Evolutionary conservation across 2,113 vertebrate genomes (phyloP).

Genomic region (Clarias gariepinus): DNA sequence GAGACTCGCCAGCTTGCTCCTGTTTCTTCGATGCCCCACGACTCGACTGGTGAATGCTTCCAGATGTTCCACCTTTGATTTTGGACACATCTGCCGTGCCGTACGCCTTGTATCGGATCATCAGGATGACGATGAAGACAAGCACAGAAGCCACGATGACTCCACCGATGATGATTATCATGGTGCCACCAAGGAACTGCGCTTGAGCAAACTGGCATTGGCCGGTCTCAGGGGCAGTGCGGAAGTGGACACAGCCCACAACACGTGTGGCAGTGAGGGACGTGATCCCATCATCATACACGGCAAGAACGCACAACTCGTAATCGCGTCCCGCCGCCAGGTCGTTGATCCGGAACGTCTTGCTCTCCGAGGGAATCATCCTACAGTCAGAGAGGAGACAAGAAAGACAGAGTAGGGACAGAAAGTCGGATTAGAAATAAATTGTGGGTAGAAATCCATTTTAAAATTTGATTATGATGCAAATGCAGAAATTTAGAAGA

Average conservation of each 20-base stretch:
- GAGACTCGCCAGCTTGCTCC: slow-evolving; percentile 57
- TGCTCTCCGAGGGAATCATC: slow-evolving; percentile 89
- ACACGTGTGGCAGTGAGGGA: slow-evolving; percentile 83
- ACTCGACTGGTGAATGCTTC: slow-evolving; percentile 58
- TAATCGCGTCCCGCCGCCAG: slow-evolving; percentile 87
- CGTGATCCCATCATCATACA: slow-evolving; percentile 87
- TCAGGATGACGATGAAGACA: slow-evolving; percentile 94
- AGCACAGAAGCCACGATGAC: slow-evolving; percentile 93
- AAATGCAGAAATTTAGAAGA: background rate
- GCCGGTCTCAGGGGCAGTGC: slow-evolving; percentile 78
- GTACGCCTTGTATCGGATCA: slow-evolving; percentile 93
- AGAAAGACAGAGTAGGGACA: background rate
- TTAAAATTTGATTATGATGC: background rate
- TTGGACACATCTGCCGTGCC: slow-evolving; percentile 67
- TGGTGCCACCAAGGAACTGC: slow-evolving; percentile 91
- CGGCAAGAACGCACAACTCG: slow-evolving; percentile 88
- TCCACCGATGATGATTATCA: slow-evolving; percentile 95
- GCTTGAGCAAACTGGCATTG: slow-evolving; percentile 85
- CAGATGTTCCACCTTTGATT: slow-evolving; percentile 62
- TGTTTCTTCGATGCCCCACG: slow-evolving; percentile 69
- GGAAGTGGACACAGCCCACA: slow-evolving; percentile 88
- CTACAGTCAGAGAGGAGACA: slow-evolving; percentile 65
- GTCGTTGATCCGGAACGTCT: slow-evolving; percentile 89
- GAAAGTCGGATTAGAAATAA: background rate
- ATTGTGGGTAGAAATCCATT: background rate